Evolutionary conservation across 2,888 invertebrate species (phyloP).

Genomic region (Enchytraeus crypticus): DNA sequence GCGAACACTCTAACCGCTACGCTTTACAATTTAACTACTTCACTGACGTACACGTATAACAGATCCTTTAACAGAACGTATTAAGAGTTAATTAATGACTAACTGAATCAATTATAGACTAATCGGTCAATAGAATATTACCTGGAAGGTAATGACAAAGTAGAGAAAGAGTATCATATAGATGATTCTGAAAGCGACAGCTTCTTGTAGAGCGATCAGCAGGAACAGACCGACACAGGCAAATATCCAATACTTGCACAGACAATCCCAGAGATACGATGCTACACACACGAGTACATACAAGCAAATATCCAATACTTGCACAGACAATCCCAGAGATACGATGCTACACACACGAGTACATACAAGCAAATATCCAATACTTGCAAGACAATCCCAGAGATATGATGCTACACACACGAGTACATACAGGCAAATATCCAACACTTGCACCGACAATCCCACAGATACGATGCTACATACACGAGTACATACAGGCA

Average conservation of each 20-base stretch:
- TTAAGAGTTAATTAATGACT: no score
- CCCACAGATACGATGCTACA: slow-evolving; percentile 44
- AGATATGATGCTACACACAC: slow-evolving; percentile 34
- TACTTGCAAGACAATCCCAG: slow-evolving; percentile 69
- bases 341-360: slow-evolving; percentile 31
- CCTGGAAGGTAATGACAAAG: slow-evolving; percentile 88
- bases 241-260: slow-evolving; percentile 93
- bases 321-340: slow-evolving; percentile 59
- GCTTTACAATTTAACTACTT: no score
- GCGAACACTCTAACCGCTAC: no score
- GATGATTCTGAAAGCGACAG: slow-evolving; percentile 83
- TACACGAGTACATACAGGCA: no score
- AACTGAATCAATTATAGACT: no score
- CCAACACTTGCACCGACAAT: slow-evolving; percentile 83
- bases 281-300: slow-evolving; percentile 31
- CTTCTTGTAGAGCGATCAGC: slow-evolving; percentile 72
- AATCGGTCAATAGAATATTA: no score
- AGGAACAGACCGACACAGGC: slow-evolving; percentile 85
- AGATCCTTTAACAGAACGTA: background rate
- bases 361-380: slow-evolving; percentile 94
- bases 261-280: slow-evolving; percentile 51
- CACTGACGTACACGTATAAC: background rate
- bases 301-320: slow-evolving; percentile 95
- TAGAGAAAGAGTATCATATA: slow-evolving; percentile 92
- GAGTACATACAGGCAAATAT: slow-evolving; percentile 83